Evolutionary conservation across 2,888 invertebrate species (phyloP).

Genomic region (Minunthozetes semirufus): DNA sequence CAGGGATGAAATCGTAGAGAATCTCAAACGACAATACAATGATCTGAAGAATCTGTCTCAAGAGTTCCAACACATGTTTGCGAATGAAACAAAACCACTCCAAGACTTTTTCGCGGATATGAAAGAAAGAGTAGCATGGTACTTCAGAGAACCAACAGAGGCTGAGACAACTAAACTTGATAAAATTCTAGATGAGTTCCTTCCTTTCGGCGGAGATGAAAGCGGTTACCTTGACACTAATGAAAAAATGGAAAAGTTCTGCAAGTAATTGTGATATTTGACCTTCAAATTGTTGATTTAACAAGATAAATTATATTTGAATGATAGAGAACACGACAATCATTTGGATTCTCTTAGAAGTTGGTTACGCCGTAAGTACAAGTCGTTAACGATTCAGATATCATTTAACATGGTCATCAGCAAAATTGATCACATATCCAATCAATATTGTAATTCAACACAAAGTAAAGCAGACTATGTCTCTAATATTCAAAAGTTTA

Average conservation of each 20-base stretch:
- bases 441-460: background rate
- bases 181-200: background rate
- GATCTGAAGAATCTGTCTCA: background rate
- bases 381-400: background rate
- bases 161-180: background rate
- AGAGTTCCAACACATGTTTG: background rate
- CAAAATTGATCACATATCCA: background rate
- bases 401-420: background rate
- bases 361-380: background rate
- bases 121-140: background rate
- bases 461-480: background rate
- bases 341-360: background rate
- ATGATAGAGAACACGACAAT: too few relatives aligned
- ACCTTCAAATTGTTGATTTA: too few relatives aligned
- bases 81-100: background rate
- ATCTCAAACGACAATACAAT: background rate
- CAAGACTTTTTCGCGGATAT: background rate
- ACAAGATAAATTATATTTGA: too few relatives aligned
- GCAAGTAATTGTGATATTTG: too few relatives aligned
- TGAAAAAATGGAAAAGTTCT: background rate
- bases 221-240: background rate
- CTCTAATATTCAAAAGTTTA: background rate
- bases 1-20: background rate
- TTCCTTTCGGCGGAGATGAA: background rate
- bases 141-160: background rate